These are phyloP conservation scores for Diogma glabrata DNA, from an alignment of 2,888 invertebrate species.

Conservation along the genomic window DNA sequence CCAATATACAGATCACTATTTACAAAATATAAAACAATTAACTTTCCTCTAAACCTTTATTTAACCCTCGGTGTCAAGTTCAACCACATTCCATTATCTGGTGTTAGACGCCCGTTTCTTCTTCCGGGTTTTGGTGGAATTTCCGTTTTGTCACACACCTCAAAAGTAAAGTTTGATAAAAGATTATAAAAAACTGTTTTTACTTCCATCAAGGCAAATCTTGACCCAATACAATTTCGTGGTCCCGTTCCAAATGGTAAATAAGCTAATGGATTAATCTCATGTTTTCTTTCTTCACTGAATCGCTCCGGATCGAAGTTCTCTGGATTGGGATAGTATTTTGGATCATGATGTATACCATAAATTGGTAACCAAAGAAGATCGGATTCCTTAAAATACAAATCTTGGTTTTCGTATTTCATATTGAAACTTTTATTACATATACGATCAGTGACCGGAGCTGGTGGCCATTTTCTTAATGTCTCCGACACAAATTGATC, in stretches of 20 bases:
- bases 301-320: slow-evolving; percentile 42
- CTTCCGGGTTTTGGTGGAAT: slow-evolving; percentile 9
- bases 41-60: too few species aligned
- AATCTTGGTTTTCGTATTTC: slow-evolving; percentile 24
- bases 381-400: slow-evolving; percentile 15
- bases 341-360: slow-evolving; percentile 35
- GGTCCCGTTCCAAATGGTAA: slow-evolving; percentile 42
- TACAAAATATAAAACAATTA: too few species aligned
- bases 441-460: slow-evolving; percentile 34
- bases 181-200: slow-evolving; percentile 10
- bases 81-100: too few species aligned
- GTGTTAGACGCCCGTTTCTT: too few species aligned
- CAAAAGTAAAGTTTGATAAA: slow-evolving; percentile 11
- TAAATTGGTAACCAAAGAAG: slow-evolving; percentile 28
- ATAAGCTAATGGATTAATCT: slow-evolving; percentile 30
- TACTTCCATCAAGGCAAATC: slow-evolving; percentile 13
- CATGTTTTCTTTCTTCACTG: slow-evolving; percentile 38
- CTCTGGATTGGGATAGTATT: slow-evolving; percentile 37
- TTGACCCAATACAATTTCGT: slow-evolving; percentile 40
- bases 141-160: slow-evolving; percentile 10
- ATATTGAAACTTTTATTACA: slow-evolving; percentile 40
- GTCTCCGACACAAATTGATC: slow-evolving; percentile 48
- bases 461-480: slow-evolving; percentile 40
- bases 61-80: too few species aligned
- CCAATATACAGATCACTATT: too few species aligned